Base-by-base conservation (phyloP, 2,113 vertebrate genomes). In the Atlantisia rogersi region DNA sequence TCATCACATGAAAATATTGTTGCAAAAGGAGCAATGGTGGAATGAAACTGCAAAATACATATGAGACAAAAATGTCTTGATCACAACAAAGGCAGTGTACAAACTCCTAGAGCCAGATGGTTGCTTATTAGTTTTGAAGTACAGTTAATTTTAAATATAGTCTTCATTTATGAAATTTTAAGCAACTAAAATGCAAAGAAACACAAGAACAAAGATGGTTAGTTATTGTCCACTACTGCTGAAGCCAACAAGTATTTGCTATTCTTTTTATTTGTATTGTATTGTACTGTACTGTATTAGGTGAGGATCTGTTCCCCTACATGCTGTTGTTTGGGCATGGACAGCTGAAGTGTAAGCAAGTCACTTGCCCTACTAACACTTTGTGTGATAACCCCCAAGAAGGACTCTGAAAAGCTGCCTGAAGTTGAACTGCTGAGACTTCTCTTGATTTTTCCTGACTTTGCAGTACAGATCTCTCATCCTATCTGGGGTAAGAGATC, bases 121-220 rank as follows among this genome's bases (percentile, higher is more conserved):
- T 94, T 68, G 24, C 60, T 92, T 84, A 32, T 32, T 64, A 21
- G 60, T 82, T 95, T 89, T 68, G 53, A 78, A 88, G 85, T 68
- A 32, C 3, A 78, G n/a, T 73, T 92, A 42, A 70, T 26, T 53
- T 48, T 20, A 48, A 48, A 48, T 48, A 48, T 11, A 48, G 46
- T 22, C 42, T 95, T 77, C 29, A 70, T 40, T 86, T 95, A 79
- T 84, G 78, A 87, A 92, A 67, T 88, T 28, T 74, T 90, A 83
- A 70, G 53, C 31, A 83, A 88, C 25, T 74, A 11, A 90, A 68
- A 12, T 42, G 24, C 63, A 73, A 75, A 87, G 32, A 86, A 88
- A 81, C 69, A 85, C n/a, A 86, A 67, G 78, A 31, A 80, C 31
- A 84, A 50, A 78, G 28, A 39, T n/a, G 25, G 31, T 50, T 50